Evolutionary conservation across 2,888 invertebrate species (phyloP), one percentile per base, ranked within the genome.

Genomic region (Villa cingulata): DNA sequence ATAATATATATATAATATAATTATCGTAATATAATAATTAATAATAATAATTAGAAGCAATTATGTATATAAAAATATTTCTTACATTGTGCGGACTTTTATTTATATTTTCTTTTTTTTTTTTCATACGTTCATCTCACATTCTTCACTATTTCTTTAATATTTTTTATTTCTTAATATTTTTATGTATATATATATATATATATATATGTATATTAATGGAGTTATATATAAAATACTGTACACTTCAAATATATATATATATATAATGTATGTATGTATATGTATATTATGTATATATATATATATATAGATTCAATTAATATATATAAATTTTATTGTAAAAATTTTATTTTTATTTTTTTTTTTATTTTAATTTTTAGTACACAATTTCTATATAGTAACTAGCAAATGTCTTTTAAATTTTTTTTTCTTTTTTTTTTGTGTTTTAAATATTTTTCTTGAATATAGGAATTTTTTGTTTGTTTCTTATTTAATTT

Each of bases 401-500:
- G 48, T 48, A 46, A 47, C 49, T 53, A 51, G 52, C 51, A 54
- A 54, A 53, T 56, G 55, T 55, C 55, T 54, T 56, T 54, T 55
- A 53, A n/a, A n/a, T n/a, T n/a, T n/a, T n/a, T n/a, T n/a, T n/a
- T n/a, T 23, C 7, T 23, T 23, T 23, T 7, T 23, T 23, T 23
- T 23, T 23, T 23, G 7, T n/a, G n/a, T n/a, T n/a, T n/a, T n/a
- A n/a, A n/a, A n/a, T n/a, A n/a, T n/a, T 23, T 23, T 23, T 23
- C 23, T 23, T 56, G 23, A 6, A 53, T 54, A 55, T 56, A 56
- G 56, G 56, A 56, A 56, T 56, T 56, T 55, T 23, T 7, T 23
- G 4, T 23, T 7, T 51, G 56, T 54, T 53, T 55, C 52, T 40
- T 53, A 55, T 55, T n/a, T n/a, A n/a, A n/a, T n/a, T n/a, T n/a